These are phyloP conservation scores for Chiropotes sagulatus DNA, from an alignment of 2,797 vertebrate genomes.

Conservation along the genomic window DNA sequence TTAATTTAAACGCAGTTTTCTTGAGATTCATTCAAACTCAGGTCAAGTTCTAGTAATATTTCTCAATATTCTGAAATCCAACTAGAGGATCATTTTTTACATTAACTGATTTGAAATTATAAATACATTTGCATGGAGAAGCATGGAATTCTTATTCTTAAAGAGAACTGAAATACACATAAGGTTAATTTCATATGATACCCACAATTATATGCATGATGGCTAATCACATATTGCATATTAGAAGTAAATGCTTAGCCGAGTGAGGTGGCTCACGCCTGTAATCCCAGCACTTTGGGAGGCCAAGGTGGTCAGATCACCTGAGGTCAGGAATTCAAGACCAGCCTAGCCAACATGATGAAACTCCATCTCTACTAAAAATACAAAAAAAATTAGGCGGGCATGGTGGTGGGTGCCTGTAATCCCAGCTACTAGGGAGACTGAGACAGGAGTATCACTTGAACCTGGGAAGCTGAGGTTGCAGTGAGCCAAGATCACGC, in stretches of 20 bases:
- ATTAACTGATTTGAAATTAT: slow-evolving; percentile 35
- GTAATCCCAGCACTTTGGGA: neutral
- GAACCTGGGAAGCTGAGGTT: neutral
- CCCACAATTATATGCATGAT: neutral
- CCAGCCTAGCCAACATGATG: neutral
- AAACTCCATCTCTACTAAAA: neutral
- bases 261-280: neutral
- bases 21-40: neutral
- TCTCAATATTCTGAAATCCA: slow-evolving; percentile 13
- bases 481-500: neutral
- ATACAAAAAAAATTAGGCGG: neutral
- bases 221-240: neutral
- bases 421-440: neutral
- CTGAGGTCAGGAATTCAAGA: neutral
- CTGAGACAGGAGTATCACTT: neutral
- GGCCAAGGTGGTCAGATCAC: neutral
- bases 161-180: neutral
- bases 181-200: slow-evolving; percentile 13
- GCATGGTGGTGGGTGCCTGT: neutral
- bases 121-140: neutral
- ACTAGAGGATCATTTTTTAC: neutral
- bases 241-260: neutral
- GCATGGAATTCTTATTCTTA: slow-evolving; percentile 21
- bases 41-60: neutral
- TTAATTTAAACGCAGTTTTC: slow-evolving; percentile 27